Evolutionary conservation across 64 coral and sea anemone genomes (phyloP).

Genomic region (Anthopleura sola): DNA sequence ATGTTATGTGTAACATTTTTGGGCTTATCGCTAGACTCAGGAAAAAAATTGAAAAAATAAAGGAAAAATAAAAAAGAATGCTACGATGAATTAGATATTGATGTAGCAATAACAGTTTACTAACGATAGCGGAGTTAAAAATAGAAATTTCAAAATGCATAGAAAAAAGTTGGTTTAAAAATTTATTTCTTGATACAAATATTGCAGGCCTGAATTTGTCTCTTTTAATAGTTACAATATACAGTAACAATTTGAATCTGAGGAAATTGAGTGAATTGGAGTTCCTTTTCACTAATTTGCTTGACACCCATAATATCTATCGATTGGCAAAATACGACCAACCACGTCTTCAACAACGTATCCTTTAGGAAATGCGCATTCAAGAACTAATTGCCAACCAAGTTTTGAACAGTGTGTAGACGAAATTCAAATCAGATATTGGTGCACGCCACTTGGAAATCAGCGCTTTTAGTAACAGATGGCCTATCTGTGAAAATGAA

Average conservation of each 20-base stretch:
- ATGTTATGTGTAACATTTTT: not conserved
- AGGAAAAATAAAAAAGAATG: not conserved
- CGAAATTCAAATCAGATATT: constrained; percentile 23
- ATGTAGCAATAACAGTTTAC: constrained; percentile 21
- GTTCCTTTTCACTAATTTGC: constrained; percentile 59
- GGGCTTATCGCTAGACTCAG: not conserved
- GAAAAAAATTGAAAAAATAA: not conserved
- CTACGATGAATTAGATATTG: constrained; percentile 14
- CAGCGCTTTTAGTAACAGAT: constrained; percentile 10
- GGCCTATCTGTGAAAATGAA: constrained; percentile 5
- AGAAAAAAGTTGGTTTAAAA: constrained; percentile 27
- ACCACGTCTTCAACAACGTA: not conserved
- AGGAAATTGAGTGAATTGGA: constrained; percentile 88
- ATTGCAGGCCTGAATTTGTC: constrained; percentile 49
- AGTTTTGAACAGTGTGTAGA: not conserved
- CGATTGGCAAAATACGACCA: constrained; percentile 22
- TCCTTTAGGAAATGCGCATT: constrained; percentile 16
- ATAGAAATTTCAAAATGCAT: constrained; percentile 42
- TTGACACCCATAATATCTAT: constrained; percentile 51
- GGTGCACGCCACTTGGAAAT: constrained; percentile 1
- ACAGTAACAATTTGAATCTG: constrained; percentile 47
- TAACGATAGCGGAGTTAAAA: constrained; percentile 28
- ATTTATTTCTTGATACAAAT: constrained; percentile 80
- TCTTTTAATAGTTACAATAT: constrained; percentile 76
- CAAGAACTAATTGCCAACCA: not conserved